A percentile compares a stretch with the other conserved stretches of the same genome.
Evolutionary conservation across 2,113 vertebrate genomes (phyloP).

Genomic region (Syngnathus floridae): DNA sequence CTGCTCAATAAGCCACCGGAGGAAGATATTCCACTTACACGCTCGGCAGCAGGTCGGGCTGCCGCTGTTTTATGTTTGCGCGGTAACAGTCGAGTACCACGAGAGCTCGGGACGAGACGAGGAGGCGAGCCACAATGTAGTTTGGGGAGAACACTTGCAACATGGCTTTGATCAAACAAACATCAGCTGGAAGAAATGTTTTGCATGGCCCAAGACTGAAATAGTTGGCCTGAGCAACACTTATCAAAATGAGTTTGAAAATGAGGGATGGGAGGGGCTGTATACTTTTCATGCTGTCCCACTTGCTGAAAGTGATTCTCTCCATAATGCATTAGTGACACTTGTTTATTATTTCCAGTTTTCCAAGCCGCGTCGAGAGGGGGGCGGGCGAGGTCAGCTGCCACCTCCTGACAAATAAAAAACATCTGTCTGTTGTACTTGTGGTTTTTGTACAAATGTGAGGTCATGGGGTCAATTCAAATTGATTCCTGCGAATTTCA

Average conservation of each 20-base stretch:
- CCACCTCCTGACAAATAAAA: conserved; percentile 66
- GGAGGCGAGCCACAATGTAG: too few relatives aligned
- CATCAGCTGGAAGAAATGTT: too few relatives aligned
- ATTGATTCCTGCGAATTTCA: too few relatives aligned
- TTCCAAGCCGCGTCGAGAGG: conserved; percentile 60
- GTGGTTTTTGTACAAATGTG: too few relatives aligned
- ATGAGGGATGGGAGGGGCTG: conserved; percentile 7
- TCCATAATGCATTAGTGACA: conserved; percentile 72
- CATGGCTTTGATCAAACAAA: too few relatives aligned
- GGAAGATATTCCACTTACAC: conserved; percentile 66
- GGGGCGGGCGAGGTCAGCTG: conserved; percentile 28
- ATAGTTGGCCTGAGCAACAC: neutral
- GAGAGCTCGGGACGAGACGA: too few relatives aligned
- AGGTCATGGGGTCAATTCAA: too few relatives aligned
- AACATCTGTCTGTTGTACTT: conserved; percentile 60
- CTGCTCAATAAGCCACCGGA: conserved; percentile 72
- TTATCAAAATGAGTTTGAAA: conserved; percentile 51
- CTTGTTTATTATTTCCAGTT: conserved; percentile 77
- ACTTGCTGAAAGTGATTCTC: conserved; percentile 71
- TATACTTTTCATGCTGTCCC: conserved; percentile 63
- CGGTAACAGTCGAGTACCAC: conserved; percentile 29
- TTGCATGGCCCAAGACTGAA: too few relatives aligned
- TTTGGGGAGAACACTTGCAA: too few relatives aligned
- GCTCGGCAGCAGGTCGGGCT: conserved; percentile 52
- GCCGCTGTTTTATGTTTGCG: conserved; percentile 51